phyloP scores from a whole-genome alignment of 1,140 invertebrate genomes.

The Hycleus cichorii region DNA sequence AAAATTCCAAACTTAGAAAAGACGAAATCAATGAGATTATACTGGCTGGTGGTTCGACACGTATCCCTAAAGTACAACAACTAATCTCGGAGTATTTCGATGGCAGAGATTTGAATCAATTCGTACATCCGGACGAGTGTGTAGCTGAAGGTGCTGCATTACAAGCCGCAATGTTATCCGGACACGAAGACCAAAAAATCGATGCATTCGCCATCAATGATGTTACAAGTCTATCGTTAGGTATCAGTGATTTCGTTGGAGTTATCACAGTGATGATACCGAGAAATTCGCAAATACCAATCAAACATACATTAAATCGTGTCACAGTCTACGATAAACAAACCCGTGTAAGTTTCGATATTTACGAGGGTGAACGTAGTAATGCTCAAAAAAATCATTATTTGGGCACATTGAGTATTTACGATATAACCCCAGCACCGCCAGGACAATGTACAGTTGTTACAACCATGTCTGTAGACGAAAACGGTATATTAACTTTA shows the following conservation, averaged over 20 bases:
- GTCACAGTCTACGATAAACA: constrained; percentile 12
- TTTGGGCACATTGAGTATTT: constrained; percentile 14
- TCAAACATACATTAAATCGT: background rate
- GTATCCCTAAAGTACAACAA: constrained; percentile 52
- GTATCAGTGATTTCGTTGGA: constrained; percentile 2
- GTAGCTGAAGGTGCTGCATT: constrained; percentile 23
- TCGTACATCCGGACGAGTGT: constrained; percentile 39
- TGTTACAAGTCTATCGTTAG: constrained; percentile 19
- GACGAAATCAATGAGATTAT: constrained; percentile 50
- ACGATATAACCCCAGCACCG: constrained; percentile 10
- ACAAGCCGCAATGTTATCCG: constrained; percentile 16
- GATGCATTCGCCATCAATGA: constrained; percentile 16
- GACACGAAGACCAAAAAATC: background rate
- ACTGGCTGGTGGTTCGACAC: constrained; percentile 55
- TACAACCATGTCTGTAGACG: constrained; percentile 13
- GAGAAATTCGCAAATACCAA: constrained; percentile 19
- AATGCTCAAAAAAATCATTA: constrained; percentile 18
- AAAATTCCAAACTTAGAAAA: constrained; percentile 10
- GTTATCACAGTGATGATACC: constrained; percentile 9
- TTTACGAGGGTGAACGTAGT: constrained; percentile 21
- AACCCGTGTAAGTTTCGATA: background rate
- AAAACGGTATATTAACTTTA: constrained; percentile 22
- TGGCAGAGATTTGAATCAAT: constrained; percentile 20
- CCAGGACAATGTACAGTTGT: constrained; percentile 5
- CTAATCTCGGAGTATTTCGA: constrained; percentile 45